Percentiles rank a stretch among this genome's conserved stretches.
Conservation (phyloP, 1,140 invertebrate genomes). For the Holcopasites calliopsidis region DNA sequence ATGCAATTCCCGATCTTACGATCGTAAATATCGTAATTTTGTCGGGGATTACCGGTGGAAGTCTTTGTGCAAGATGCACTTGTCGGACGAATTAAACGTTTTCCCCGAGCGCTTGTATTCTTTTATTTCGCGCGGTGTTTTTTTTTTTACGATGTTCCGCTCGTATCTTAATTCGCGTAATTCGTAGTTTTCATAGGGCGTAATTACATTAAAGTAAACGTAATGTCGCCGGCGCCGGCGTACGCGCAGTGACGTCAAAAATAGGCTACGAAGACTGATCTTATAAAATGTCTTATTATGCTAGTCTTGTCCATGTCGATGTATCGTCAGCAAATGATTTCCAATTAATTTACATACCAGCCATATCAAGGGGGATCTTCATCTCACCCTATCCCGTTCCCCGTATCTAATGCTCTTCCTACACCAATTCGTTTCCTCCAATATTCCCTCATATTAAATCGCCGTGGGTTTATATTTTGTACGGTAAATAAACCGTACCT, state of each 20-base stretch:
- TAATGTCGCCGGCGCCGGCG: neutral
- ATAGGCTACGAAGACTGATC: constrained; percentile 1
- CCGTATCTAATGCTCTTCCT: neutral
- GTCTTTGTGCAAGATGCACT: neutral
- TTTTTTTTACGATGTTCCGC: neutral
- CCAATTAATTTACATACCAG: constrained; percentile 16
- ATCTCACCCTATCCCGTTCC: no score
- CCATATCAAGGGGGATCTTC: neutral
- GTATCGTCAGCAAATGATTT: neutral
- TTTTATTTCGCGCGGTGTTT: neutral
- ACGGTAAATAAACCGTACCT: no score
- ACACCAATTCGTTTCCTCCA: neutral
- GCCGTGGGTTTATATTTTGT: no score
- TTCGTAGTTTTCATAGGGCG: neutral
- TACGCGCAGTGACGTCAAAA: neutral
- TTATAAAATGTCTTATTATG: constrained; percentile 30
- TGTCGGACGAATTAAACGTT: neutral
- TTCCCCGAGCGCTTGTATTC: neutral
- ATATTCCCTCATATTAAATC: no score
- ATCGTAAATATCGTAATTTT: neutral
- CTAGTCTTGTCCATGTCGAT: neutral
- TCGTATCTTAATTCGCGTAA: constrained; percentile 8
- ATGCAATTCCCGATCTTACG: neutral
- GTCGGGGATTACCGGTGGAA: neutral
- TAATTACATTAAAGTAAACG: neutral